Evolutionary conservation across 2,797 vertebrate species (phyloP).

Genomic region (Tympanoctomys barrerae): DNA sequence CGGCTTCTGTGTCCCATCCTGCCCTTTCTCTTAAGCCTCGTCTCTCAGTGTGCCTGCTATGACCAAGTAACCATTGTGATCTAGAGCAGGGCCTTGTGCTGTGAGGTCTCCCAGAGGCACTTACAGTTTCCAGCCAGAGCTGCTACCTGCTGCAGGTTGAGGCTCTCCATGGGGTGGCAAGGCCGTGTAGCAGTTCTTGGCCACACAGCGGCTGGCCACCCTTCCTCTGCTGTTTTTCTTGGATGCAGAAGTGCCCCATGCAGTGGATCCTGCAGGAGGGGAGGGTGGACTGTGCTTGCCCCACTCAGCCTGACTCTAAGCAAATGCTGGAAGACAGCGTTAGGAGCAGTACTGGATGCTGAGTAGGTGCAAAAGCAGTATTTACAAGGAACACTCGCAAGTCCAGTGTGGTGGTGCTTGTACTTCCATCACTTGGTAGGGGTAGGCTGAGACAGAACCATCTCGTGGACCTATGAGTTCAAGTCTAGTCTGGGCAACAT

Average conservation of each 20-base stretch:
- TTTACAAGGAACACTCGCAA: neutral
- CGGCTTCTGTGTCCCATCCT: neutral
- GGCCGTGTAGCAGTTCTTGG: neutral
- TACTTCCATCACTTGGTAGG: neutral
- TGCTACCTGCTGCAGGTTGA: neutral
- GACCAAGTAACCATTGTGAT: neutral
- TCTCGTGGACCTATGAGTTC: neutral
- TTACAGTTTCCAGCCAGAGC: neutral
- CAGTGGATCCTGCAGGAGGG: neutral
- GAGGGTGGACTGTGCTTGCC: neutral
- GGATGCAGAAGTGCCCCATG: neutral
- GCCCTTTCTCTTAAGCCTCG: neutral
- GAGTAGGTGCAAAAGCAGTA: neutral
- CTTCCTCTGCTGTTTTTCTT: neutral
- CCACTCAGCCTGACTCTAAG: neutral
- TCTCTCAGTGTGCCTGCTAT: neutral
- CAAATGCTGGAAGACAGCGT: neutral
- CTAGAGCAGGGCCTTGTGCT: neutral
- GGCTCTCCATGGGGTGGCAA: accelerated
- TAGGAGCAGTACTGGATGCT: neutral
- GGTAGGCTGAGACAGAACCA: too few relatives aligned
- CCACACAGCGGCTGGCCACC: neutral
- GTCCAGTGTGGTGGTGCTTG: neutral
- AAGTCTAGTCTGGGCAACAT: neutral
- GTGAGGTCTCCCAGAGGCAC: neutral